Conservation (phyloP, 1,140 invertebrate genomes). For the Pogonomyrmex barbatus region DNA sequence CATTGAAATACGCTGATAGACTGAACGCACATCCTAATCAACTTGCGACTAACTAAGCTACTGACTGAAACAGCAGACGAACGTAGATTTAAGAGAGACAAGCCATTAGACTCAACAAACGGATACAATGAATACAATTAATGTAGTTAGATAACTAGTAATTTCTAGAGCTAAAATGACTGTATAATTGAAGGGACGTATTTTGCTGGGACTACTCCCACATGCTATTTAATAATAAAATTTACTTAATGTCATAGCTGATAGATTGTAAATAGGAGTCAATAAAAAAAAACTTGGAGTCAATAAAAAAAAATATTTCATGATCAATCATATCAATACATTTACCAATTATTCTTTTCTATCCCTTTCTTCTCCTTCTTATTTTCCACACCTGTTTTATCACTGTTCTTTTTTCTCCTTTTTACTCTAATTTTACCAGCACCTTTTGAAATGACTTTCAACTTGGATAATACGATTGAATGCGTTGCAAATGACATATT, state of each 20-base stretch:
- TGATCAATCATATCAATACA: too few relatives aligned
- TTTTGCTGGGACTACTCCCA: neutral
- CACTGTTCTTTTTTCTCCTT: too few relatives aligned
- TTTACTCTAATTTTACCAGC: too few relatives aligned
- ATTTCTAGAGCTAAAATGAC: neutral
- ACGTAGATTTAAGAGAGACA: neutral
- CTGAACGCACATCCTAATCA: neutral
- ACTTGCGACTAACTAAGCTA: neutral
- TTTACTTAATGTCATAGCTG: neutral
- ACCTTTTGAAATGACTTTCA: too few relatives aligned
- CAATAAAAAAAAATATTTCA: neutral
- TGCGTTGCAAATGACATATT: too few relatives aligned
- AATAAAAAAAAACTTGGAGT: too few relatives aligned
- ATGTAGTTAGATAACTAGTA: neutral
- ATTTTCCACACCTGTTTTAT: too few relatives aligned
- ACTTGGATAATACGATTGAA: too few relatives aligned
- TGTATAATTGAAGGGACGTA: neutral
- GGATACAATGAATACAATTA: neutral
- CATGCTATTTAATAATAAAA: neutral
- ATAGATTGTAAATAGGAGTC: constrained; percentile 1
- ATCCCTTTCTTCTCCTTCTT: too few relatives aligned
- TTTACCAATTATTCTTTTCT: too few relatives aligned
- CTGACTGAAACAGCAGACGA: neutral
- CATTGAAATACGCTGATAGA: neutral
- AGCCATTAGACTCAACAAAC: constrained; percentile 1